Evolutionary conservation across 1,140 invertebrate species (phyloP), one percentile per base, ranked within the genome.

Genomic region (Heterodera schachtii): DNA sequence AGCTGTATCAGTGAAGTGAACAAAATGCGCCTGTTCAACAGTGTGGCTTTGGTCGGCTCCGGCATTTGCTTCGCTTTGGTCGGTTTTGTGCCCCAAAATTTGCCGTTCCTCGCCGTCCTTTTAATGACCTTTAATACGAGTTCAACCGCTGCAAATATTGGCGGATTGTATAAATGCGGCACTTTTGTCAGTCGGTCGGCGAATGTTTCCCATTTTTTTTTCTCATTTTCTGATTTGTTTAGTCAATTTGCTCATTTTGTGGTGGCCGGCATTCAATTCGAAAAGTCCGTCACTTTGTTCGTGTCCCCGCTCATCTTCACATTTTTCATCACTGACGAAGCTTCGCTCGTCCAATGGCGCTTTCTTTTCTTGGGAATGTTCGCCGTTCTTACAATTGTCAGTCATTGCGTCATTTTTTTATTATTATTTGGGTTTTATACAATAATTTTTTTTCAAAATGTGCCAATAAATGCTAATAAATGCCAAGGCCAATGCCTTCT

Each of bases 81-180:
- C 60, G 86, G 87, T 46, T 83, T 87, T 71, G 79, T 87, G 73
- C 86, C 86, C 19, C 79, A 81, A 60, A 73, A 84, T 46, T 67
- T 74, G 41, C 79, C 76, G 3, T 57, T 78, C n/a, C 67, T 80
- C 19, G 66, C 84, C 66, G 82, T 87, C 13, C 44, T 79, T 21
- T 57, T 86, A 64, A 83, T 83, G 52, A 82, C 82, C 6, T 52
- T 86, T 46, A 87, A 87, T 31, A 85, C 83, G 46, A 81, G 85
- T 19, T 81, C 79, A n/a, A 80, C 85, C 52, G 84, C 86, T 0
- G 75, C 83, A 3, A 87, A 87, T 81, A 83, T 78, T 49, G 84
- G 86, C 6, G 86, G 86, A 49, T 87, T 87, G 57, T 87, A 87
- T 66, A 87, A 87, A 75, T 87, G 86, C 47, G 86, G 82, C 41